Evolutionary conservation across 1,140 invertebrate species (phyloP).

Genomic region (Drosophila athabasca): DNA sequence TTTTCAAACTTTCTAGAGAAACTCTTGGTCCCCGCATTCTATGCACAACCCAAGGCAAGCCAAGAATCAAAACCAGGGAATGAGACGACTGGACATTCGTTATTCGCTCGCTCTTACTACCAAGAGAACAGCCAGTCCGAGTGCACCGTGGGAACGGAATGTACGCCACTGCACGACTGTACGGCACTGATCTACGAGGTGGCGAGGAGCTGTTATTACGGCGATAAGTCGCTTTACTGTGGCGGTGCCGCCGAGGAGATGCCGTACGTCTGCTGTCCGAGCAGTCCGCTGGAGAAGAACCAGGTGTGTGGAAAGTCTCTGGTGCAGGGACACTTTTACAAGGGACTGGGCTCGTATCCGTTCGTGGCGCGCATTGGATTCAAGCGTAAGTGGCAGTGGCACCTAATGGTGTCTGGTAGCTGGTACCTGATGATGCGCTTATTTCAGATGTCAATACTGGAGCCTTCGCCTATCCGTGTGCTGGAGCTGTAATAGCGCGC

Average conservation of each 20-base stretch:
- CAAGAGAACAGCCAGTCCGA: slow-evolving; percentile 30
- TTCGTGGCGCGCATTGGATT: slow-evolving; percentile 88
- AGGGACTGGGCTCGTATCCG: slow-evolving; percentile 87
- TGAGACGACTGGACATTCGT: slow-evolving; percentile 40
- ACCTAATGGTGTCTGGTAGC: no score
- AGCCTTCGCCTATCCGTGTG: slow-evolving; percentile 87
- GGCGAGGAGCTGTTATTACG: slow-evolving; percentile 79
- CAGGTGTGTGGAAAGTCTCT: slow-evolving; percentile 86
- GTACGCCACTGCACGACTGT: slow-evolving; percentile 79
- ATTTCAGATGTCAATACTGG: slow-evolving; percentile 86
- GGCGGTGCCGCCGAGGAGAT: slow-evolving; percentile 73
- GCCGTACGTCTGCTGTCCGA: slow-evolving; percentile 82
- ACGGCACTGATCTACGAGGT: slow-evolving; percentile 78
- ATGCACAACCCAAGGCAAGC: slow-evolving; percentile 7
- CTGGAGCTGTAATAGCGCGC: slow-evolving; percentile 87
- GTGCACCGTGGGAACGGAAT: slow-evolving; percentile 77
- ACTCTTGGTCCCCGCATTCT: slow-evolving; percentile 43
- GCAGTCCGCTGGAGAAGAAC: slow-evolving; percentile 78
- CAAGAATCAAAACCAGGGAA: slow-evolving; percentile 13
- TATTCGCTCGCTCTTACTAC: slow-evolving; percentile 63
- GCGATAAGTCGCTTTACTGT: slow-evolving; percentile 81
- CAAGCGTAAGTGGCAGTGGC: slow-evolving; percentile 84
- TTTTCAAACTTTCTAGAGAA: slow-evolving; percentile 37
- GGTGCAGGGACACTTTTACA: slow-evolving; percentile 86
- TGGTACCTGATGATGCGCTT: no score